Conservation (phyloP, 2,888 invertebrate species). For the Cosmopolites sordidus region DNA sequence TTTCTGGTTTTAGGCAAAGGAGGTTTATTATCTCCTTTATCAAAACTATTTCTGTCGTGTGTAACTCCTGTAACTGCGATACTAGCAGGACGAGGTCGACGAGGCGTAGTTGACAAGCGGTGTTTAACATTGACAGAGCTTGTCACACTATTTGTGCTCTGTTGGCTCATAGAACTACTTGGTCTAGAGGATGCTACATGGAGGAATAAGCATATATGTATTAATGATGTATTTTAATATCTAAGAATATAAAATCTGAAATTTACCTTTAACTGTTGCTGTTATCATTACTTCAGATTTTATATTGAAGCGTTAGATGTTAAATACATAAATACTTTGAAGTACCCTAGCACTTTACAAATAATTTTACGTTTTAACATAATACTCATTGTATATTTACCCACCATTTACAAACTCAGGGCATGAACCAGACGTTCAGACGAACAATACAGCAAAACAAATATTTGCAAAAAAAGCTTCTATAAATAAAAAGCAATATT, state of each 20-base stretch:
- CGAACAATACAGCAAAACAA: constrained; percentile 5
- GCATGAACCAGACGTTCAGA: constrained; percentile 4
- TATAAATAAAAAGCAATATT: constrained; percentile 8
- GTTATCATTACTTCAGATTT: background rate
- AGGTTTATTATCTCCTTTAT: constrained; percentile 49
- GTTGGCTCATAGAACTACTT: constrained; percentile 78
- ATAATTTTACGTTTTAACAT: constrained; percentile 6
- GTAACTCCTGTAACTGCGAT: constrained; percentile 82
- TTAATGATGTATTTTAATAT: no score
- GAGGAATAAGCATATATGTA: background rate
- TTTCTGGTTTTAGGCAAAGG: constrained; percentile 50
- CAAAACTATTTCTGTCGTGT: constrained; percentile 27
- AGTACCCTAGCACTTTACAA: constrained; percentile 17
- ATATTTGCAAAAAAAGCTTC: constrained; percentile 13
- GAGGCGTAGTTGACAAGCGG: constrained; percentile 58
- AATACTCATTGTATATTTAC: background rate
- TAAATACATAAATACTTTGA: background rate
- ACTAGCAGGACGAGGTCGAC: constrained; percentile 74
- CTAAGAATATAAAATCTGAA: no score
- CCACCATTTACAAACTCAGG: background rate
- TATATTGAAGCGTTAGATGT: constrained; percentile 1
- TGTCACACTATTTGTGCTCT: constrained; percentile 59
- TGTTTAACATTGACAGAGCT: constrained; percentile 56
- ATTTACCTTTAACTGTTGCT: no score
- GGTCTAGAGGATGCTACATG: constrained; percentile 71